A percentile compares a stretch with the other conserved stretches of the same genome.
These are phyloP conservation scores for Gila robusta DNA, from an alignment of 2,797 vertebrate genomes.

Conservation along the genomic window DNA sequence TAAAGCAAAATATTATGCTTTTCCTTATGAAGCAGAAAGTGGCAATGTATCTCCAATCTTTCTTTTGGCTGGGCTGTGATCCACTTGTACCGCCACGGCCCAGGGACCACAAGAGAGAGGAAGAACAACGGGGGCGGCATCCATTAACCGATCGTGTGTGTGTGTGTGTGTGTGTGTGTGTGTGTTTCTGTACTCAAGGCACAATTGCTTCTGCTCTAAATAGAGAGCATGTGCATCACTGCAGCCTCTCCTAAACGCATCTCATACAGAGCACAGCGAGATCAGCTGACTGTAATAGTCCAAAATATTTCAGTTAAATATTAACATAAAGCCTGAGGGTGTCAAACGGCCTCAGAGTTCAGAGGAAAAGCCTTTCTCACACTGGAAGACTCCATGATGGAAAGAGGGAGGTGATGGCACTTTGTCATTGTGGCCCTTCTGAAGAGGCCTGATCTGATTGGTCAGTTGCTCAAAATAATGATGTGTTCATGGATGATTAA, in stretches of 20 bases:
- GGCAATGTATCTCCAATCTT: neutral
- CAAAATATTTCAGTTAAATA: neutral
- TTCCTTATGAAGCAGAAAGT: neutral
- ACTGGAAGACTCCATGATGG: neutral
- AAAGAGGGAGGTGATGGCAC: neutral
- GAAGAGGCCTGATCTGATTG: neutral
- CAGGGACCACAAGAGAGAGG: constrained; percentile 14
- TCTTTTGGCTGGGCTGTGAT: neutral
- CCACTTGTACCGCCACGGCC: neutral
- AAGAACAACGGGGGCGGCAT: constrained; percentile 53
- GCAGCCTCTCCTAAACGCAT: neutral
- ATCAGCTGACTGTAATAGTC: neutral
- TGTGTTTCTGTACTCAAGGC: neutral
- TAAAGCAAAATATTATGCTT: too few species aligned
- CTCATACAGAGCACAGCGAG: constrained; percentile 4
- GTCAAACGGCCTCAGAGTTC: neutral
- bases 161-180: constrained; percentile 43
- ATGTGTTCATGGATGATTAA: neutral
- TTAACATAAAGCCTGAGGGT: neutral
- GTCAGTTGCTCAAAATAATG: neutral
- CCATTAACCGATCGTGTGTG: constrained; percentile 45
- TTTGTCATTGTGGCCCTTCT: neutral
- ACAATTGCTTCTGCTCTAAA: constrained; percentile 32
- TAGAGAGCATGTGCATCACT: constrained; percentile 8
- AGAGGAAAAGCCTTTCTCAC: neutral